phyloP scores from a whole-genome alignment of 2,888 invertebrate species.

The Pseudoips prasinana region DNA sequence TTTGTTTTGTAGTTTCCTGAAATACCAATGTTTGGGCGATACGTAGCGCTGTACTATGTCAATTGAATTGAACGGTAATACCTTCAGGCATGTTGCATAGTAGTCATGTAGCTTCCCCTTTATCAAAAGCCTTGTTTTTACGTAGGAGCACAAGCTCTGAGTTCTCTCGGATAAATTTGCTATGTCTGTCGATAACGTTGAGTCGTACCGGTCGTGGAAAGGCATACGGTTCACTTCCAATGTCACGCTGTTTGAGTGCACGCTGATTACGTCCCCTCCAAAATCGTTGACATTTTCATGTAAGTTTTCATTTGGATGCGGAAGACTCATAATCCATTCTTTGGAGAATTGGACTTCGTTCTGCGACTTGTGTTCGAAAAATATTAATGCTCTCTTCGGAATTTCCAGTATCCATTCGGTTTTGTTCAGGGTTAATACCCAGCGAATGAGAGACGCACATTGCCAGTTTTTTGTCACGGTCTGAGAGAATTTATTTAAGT shows the following conservation, averaged over 20 bases:
- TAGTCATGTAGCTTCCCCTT: conserved; percentile 7
- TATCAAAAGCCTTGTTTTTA: conserved; percentile 11
- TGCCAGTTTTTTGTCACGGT: conserved; percentile 6
- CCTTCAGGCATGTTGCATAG: conserved; percentile 6
- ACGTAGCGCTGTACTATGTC: conserved; percentile 3
- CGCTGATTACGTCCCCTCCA: conserved; percentile 1
- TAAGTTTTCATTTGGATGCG: conserved; percentile 1
- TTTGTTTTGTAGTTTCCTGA: too few species aligned
- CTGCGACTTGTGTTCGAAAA: neutral
- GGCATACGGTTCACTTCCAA: conserved; percentile 1
- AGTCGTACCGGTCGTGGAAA: neutral
- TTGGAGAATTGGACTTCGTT: neutral
- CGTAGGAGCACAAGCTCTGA: conserved; percentile 4
- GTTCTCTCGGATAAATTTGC: conserved; percentile 2
- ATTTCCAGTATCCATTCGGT: conserved; percentile 1
- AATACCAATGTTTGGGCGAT: too few species aligned
- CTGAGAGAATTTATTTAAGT: neutral
- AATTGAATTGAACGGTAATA: conserved; percentile 3
- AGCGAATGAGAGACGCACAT: conserved; percentile 12
- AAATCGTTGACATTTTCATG: neutral
- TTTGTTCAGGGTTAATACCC: conserved; percentile 7
- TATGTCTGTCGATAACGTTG: neutral
- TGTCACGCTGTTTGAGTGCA: neutral
- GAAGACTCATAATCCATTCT: neutral
- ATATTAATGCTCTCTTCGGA: conserved; percentile 6